Evolutionary conservation across 2,113 vertebrate genomes (phyloP).

Genomic region (Hypocryptadius cinnamomeus): DNA sequence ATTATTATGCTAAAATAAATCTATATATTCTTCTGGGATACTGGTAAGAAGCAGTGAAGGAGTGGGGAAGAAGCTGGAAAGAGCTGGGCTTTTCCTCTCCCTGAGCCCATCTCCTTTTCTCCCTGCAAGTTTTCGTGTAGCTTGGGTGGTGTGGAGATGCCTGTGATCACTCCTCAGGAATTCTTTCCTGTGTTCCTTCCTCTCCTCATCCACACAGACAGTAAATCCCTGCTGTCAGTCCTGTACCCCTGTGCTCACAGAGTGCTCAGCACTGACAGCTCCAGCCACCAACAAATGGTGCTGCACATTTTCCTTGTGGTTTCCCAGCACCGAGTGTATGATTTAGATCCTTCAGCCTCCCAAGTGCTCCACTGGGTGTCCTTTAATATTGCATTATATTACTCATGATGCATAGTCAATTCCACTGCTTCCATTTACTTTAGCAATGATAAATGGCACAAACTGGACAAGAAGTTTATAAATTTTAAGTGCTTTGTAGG

Average conservation of each 20-base stretch:
- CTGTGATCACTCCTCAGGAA: slow-evolving; percentile 21
- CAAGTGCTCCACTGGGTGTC: slow-evolving; percentile 55
- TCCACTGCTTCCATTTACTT: slow-evolving; percentile 58
- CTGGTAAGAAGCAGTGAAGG: not conserved
- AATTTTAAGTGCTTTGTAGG: slow-evolving; percentile 45
- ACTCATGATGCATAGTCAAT: slow-evolving; percentile 47
- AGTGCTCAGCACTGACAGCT: not conserved
- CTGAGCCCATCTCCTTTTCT: not conserved
- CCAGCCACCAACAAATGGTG: not conserved
- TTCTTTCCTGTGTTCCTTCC: slow-evolving; percentile 1
- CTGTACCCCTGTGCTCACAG: not conserved
- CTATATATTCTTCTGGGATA: not conserved
- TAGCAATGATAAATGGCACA: slow-evolving; percentile 54
- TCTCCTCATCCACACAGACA: not conserved
- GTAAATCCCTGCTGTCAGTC: not conserved
- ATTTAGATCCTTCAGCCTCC: slow-evolving; percentile 41
- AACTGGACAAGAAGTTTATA: slow-evolving; percentile 21
- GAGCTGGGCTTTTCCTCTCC: not conserved
- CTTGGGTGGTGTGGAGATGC: not conserved
- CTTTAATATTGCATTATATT: slow-evolving; percentile 57
- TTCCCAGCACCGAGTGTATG: slow-evolving; percentile 37
- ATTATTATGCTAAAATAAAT: not conserved
- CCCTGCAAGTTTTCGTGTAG: not conserved
- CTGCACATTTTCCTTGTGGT: slow-evolving; percentile 7
- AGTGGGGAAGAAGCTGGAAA: not conserved